Percentiles rank a stretch among this genome's conserved stretches.
Conservation (phyloP, 2,113 vertebrate genomes). For the Myxocyprinus asiaticus region DNA sequence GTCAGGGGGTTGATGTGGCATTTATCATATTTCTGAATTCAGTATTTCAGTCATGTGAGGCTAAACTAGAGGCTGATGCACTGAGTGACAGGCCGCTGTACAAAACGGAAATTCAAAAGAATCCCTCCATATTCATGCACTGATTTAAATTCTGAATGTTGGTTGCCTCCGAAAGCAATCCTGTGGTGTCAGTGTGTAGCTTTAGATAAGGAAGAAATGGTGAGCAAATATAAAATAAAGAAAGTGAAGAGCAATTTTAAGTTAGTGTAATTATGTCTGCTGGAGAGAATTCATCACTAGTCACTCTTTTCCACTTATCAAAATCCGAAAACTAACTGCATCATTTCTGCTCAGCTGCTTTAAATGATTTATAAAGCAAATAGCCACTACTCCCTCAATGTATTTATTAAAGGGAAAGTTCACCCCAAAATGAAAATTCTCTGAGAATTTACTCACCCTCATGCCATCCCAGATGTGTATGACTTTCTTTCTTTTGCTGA, state of each 20-base stretch:
- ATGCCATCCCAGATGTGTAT: no score
- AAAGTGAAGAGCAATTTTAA: neutral
- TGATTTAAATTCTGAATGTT: slow-evolving; percentile 78
- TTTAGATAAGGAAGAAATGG: slow-evolving; percentile 61
- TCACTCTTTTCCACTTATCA: neutral
- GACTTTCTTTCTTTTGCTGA: no score
- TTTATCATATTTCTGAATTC: slow-evolving; percentile 78
- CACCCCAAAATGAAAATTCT: no score
- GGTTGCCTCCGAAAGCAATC: slow-evolving; percentile 61
- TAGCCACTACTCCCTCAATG: no score
- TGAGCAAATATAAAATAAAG: slow-evolving; percentile 44
- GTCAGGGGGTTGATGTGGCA: slow-evolving; percentile 70
- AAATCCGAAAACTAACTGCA: neutral
- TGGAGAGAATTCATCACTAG: neutral
- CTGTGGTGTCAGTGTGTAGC: slow-evolving; percentile 38
- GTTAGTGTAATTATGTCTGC: neutral
- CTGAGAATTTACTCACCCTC: no score
- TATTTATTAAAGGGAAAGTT: no score
- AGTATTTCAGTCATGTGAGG: slow-evolving; percentile 75
- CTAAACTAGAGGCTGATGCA: slow-evolving; percentile 75
- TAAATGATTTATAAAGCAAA: no score
- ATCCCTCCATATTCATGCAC: slow-evolving; percentile 79
- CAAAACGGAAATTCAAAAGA: slow-evolving; percentile 75
- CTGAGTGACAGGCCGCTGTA: slow-evolving; percentile 80
- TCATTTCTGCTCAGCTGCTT: neutral